Evolutionary conservation across 1,140 invertebrate genomes (phyloP).

Genomic region (Drosophila yakuba): DNA sequence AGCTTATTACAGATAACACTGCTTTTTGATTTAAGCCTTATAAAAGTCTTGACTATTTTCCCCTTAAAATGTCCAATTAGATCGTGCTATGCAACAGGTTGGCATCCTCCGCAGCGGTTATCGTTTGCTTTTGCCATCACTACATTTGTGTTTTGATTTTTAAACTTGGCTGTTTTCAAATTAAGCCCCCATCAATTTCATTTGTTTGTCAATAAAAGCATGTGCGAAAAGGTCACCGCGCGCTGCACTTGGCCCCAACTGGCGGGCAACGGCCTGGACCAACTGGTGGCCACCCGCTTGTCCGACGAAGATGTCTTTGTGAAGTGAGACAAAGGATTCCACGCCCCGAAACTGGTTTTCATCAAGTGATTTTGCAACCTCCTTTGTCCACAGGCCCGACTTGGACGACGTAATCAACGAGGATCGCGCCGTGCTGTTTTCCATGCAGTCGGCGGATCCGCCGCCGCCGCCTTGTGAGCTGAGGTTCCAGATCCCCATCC

Average conservation of each 20-base stretch:
- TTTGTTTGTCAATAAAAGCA: slow-evolving; percentile 13
- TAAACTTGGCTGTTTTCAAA: neutral
- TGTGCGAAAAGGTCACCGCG: slow-evolving; percentile 54
- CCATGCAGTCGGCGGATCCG: slow-evolving; percentile 20
- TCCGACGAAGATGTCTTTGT: slow-evolving; percentile 72
- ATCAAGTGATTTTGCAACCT: slow-evolving; percentile 8
- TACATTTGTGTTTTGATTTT: slow-evolving; percentile 34
- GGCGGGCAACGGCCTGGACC: slow-evolving; percentile 53
- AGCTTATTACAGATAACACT: too few species aligned
- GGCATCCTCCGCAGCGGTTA: slow-evolving; percentile 22
- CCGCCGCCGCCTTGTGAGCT: slow-evolving; percentile 57
- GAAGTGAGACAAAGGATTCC: slow-evolving; percentile 74
- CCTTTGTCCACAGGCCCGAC: slow-evolving; percentile 53
- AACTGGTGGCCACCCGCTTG: slow-evolving; percentile 49
- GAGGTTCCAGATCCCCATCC: slow-evolving; percentile 41
- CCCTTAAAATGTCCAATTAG: neutral
- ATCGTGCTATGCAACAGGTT: slow-evolving; percentile 14
- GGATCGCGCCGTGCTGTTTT: slow-evolving; percentile 61
- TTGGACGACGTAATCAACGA: slow-evolving; percentile 67
- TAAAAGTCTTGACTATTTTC: too few species aligned
- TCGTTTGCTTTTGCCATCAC: slow-evolving; percentile 8
- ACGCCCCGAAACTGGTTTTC: slow-evolving; percentile 60
- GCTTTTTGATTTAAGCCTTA: too few species aligned
- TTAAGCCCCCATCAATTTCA: neutral
- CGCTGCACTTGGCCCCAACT: slow-evolving; percentile 61